Conservation (phyloP, 2,797 vertebrate genomes). For the Lemur catta region DNA sequence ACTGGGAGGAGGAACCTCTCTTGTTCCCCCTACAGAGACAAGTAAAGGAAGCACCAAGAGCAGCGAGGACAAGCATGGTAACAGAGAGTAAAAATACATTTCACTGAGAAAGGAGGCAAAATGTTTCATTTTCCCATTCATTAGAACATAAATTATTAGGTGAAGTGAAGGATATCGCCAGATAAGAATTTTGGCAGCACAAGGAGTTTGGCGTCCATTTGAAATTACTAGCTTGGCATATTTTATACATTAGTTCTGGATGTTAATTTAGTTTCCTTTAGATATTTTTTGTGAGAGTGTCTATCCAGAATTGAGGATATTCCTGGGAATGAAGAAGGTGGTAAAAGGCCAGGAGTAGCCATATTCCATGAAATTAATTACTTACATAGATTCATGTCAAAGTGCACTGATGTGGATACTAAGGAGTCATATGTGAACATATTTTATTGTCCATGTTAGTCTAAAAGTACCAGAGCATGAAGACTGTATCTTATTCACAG, state of each 20-base stretch:
- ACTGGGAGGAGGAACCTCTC: not conserved
- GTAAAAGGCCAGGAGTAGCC: conserved; percentile 36
- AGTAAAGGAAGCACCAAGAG: not conserved
- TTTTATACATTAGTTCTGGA: conserved; percentile 44
- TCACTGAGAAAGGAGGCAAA: not conserved
- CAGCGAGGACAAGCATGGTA: not conserved
- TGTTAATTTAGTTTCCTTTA: conserved; percentile 29
- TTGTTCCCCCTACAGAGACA: not conserved
- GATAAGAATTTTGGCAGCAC: conserved; percentile 54
- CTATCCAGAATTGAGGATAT: conserved; percentile 47
- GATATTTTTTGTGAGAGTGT: not conserved
- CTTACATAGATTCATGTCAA: conserved; percentile 43
- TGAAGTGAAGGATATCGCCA: conserved; percentile 46
- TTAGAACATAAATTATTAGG: conserved; percentile 51
- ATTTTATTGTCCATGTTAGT: conserved; percentile 4
- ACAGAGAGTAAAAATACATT: not conserved
- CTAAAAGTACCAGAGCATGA: not conserved
- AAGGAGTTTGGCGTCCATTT: conserved; percentile 36
- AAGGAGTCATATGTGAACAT: conserved; percentile 1
- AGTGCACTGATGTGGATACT: conserved; percentile 9
- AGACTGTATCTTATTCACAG: not conserved
- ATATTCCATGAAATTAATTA: conserved; percentile 62
- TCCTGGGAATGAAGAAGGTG: conserved; percentile 15
- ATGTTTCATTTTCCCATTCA: conserved; percentile 12
- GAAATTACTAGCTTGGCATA: conserved; percentile 46